Evolutionary conservation across 1,140 invertebrate species (phyloP).

Genomic region (Caenorhabditis remanei): DNA sequence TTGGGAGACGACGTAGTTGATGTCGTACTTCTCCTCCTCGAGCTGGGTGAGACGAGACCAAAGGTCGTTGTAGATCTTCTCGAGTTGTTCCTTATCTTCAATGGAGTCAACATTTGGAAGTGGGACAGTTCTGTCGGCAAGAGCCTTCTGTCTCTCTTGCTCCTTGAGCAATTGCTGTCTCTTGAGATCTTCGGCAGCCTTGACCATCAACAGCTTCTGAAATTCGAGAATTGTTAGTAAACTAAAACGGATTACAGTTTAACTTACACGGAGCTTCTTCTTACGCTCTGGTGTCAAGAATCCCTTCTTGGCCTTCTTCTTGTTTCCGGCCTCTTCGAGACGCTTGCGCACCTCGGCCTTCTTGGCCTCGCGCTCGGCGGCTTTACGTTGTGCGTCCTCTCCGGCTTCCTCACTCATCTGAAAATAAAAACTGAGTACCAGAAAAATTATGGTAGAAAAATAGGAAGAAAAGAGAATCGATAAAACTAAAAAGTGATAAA

Average conservation of each 20-base stretch:
- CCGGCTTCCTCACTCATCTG: constrained; percentile 59
- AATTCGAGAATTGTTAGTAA: constrained; percentile 56
- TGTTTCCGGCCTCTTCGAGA: constrained; percentile 69
- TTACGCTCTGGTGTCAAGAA: constrained; percentile 70
- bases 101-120: constrained; percentile 67
- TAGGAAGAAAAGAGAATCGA: not conserved
- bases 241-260: not conserved
- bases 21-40: constrained; percentile 97
- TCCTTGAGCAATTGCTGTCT: constrained; percentile 98
- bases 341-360: constrained; percentile 72
- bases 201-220: constrained; percentile 93
- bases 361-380: constrained; percentile 69
- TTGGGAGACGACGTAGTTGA: constrained; percentile 92
- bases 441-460: not conserved
- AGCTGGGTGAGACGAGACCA: constrained; percentile 89
- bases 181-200: constrained; percentile 98
- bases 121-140: constrained; percentile 85
- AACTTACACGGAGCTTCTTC: constrained; percentile 80
- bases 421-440: not conserved
- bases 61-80: constrained; percentile 93
- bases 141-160: constrained; percentile 93
- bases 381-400: constrained; percentile 69
- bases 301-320: constrained; percentile 70
- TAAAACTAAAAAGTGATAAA: not conserved
- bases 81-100: constrained; percentile 83